A percentile compares a stretch with the other conserved stretches of the same genome.
phyloP scores from a whole-genome alignment of 53 echinoderm and acorn worm genomes.

The Mesocentrotus franciscanus region DNA sequence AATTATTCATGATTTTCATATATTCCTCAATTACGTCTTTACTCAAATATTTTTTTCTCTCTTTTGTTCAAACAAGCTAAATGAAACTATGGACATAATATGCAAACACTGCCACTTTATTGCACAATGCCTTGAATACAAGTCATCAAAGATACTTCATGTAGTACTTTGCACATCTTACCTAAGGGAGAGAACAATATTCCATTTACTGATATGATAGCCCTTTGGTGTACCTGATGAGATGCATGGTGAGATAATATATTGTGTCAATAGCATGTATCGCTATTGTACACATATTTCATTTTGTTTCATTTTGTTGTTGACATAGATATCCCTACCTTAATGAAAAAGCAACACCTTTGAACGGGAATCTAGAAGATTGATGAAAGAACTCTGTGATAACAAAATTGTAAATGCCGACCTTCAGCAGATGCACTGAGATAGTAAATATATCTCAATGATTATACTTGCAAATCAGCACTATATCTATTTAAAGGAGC shows the following conservation, averaged over 20 bases:
- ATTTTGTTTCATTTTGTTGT: slow-evolving; percentile 8
- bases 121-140: not conserved
- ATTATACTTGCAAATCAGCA: not conserved
- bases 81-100: not conserved
- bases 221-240: slow-evolving; percentile 7
- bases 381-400: slow-evolving; percentile 4
- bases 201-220: not conserved
- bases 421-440: not conserved
- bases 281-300: not conserved
- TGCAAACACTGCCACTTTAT: not conserved
- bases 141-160: slow-evolving; percentile 38
- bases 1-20: not conserved
- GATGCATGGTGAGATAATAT: not conserved
- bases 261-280: slow-evolving; percentile 39
- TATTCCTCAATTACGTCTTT: not conserved
- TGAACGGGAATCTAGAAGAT: slow-evolving; percentile 1
- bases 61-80: not conserved
- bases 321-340: slow-evolving; percentile 2
- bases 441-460: not conserved
- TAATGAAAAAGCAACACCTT: slow-evolving; percentile 28
- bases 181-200: not conserved
- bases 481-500: not conserved
- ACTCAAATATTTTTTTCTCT: not conserved
- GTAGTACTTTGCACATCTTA: slow-evolving; percentile 11
- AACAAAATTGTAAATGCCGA: not conserved